Percentiles rank a stretch among this genome's conserved stretches.
Conservation (phyloP, 2,113 vertebrate species). For the Morone saxatilis region DNA sequence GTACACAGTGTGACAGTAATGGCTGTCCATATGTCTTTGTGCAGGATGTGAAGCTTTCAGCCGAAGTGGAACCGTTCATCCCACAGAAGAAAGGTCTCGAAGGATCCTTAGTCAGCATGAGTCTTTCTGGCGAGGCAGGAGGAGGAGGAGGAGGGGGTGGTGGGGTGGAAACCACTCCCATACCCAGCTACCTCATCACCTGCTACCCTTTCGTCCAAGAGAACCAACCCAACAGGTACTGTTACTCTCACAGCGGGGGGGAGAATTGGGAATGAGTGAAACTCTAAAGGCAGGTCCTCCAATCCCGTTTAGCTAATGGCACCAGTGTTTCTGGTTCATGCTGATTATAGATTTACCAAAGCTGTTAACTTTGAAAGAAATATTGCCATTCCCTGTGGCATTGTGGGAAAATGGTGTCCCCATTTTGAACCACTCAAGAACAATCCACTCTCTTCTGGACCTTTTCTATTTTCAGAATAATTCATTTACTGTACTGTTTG, state of each 20-base stretch:
- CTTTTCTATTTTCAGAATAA: constrained; percentile 40
- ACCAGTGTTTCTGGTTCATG: not conserved
- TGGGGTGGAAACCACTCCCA: constrained; percentile 91
- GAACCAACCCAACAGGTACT: constrained; percentile 96
- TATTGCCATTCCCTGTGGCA: not conserved
- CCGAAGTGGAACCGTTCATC: constrained; percentile 98
- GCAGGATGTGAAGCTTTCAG: constrained; percentile 97
- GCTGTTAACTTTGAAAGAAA: not conserved
- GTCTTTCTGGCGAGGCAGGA: constrained; percentile 89
- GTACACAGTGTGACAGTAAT: constrained; percentile 18
- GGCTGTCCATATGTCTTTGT: constrained; percentile 22
- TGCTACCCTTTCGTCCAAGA: constrained; percentile 99
- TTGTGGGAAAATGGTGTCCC: constrained; percentile 25
- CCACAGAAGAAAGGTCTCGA: constrained; percentile 97
- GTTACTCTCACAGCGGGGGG: not conserved
- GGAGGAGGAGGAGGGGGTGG: constrained; percentile 83
- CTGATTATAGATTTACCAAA: not conserved
- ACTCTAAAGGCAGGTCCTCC: not conserved
- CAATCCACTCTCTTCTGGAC: constrained; percentile 24
- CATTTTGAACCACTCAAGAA: constrained; percentile 28
- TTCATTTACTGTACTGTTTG: constrained; percentile 21
- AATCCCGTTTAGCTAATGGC: not conserved
- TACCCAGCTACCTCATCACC: constrained; percentile 98
- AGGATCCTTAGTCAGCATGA: constrained; percentile 92
- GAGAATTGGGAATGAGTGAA: too few species aligned